Percentiles rank a stretch among this genome's conserved stretches.
phyloP scores from a whole-genome alignment of 2,797 vertebrate genomes.

The Myotis findleyi region DNA sequence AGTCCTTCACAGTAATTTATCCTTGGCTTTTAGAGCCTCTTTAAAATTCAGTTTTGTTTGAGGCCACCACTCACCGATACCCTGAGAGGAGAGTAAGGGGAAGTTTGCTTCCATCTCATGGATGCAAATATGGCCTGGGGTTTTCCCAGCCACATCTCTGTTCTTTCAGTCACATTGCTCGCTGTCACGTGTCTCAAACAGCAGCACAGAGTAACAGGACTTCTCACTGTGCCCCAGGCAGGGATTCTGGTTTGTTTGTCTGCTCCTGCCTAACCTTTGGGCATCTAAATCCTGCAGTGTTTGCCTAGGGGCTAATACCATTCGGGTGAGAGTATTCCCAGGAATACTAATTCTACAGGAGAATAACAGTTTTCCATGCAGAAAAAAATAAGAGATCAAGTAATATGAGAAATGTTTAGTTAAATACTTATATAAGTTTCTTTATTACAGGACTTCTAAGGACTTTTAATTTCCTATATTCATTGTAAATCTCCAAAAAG shows the following conservation, averaged over 20 bases:
- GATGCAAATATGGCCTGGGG: background rate
- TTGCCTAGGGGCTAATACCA: background rate
- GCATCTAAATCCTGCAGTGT: background rate
- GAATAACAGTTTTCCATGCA: background rate
- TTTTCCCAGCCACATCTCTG: background rate
- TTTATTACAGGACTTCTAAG: background rate
- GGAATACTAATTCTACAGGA: background rate
- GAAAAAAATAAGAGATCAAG: background rate
- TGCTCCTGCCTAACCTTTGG: background rate
- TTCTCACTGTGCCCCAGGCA: background rate
- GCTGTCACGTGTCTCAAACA: background rate
- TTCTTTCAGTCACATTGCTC: background rate
- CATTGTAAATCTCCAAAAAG: slow-evolving; percentile 5
- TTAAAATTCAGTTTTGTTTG: background rate
- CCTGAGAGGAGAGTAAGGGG: background rate
- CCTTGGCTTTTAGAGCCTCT: background rate
- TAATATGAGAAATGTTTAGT: background rate
- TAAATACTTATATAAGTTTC: background rate
- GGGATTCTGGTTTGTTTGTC: background rate
- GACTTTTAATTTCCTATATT: background rate
- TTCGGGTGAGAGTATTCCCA: background rate
- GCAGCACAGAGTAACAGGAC: background rate
- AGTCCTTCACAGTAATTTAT: background rate
- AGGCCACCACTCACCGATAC: background rate
- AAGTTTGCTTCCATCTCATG: background rate